Conservation (phyloP, 2,888 invertebrate species). For the Napeogenes inachia region DNA sequence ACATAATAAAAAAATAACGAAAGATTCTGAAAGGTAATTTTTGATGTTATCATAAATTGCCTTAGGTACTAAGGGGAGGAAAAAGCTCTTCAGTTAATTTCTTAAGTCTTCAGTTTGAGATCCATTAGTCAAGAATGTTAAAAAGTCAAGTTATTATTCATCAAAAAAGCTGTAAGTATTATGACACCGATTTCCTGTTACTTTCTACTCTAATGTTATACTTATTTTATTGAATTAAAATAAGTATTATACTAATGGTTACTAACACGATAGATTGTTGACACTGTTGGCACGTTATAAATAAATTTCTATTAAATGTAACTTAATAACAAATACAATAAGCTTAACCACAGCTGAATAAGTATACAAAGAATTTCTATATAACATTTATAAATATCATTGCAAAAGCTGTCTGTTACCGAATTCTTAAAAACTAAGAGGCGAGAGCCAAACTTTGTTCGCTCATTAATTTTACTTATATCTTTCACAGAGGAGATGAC, state of each 20-base stretch:
- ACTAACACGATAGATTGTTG: too few species aligned
- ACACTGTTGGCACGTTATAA: not conserved
- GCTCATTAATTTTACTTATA: constrained; percentile 22
- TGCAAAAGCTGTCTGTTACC: constrained; percentile 6
- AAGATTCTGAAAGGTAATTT: not conserved
- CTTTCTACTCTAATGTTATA: not conserved
- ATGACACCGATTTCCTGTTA: not conserved
- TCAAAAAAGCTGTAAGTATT: not conserved
- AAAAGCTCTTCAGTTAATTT: constrained; percentile 25
- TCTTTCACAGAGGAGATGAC: constrained; percentile 15
- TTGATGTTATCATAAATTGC: not conserved
- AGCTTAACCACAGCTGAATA: too few species aligned
- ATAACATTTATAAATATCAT: too few species aligned
- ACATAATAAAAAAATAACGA: not conserved
- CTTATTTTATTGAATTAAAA: too few species aligned
- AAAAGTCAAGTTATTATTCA: constrained; percentile 22
- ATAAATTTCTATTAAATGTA: not conserved
- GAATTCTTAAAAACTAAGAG: constrained; percentile 10
- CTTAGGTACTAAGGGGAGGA: constrained; percentile 2
- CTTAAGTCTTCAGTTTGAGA: constrained; percentile 22
- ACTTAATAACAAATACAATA: too few species aligned
- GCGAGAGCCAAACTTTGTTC: constrained; percentile 17
- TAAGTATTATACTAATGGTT: too few species aligned
- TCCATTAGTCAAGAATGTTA: constrained; percentile 23
- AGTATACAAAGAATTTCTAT: too few species aligned